Evolutionary conservation across 2,888 invertebrate species (phyloP), one percentile per base, ranked within the genome.

Genomic region (Megaustenia siamemsis): DNA sequence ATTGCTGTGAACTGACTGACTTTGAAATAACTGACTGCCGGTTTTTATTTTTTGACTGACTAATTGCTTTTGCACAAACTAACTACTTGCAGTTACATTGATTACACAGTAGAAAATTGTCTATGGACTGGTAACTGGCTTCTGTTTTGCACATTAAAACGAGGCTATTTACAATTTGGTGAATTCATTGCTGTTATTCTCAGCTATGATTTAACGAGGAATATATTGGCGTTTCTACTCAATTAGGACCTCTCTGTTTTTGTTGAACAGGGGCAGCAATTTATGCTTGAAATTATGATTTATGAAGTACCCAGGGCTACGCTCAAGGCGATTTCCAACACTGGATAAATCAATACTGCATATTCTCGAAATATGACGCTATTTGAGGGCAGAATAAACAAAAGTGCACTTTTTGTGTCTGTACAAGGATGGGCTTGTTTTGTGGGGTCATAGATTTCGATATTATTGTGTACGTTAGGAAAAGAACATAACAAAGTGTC

Each of bases 281-380:
- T 45, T 69, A 53, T 28, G 21, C 68, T 69, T 45, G 69, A 81
- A 81, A 81, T 81, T 63, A 81, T 81, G 81, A 81, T 81, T 81
- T 69, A 81, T 69, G 81, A 63, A 68, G 66, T 56, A 56, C 35
- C 63, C 79, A 32, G n/a, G 15, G 66, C n/a, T 35, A 66, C 43
- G 45, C 43, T 21, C 40, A 38, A 45, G 79, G 40, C 45, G 66
- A 28, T 45, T 6, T 24, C 73, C 73, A n/a, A 5, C 12, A 32
- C 10, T 32, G 28, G 28, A 63, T 63, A 15, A 66, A 79, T 79
- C 79, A 79, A 79, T 79, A 79, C 63, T n/a, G 79, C 18, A n/a
- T 66, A 79, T 79, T 79, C 79, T 66, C 1, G 79, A 66, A 63
- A 77, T 60, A 60, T 38, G 56, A 77, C 4, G n/a, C 73, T 32